These are phyloP conservation scores for Nomada goodeniana DNA, from an alignment of 2,888 invertebrate species.

Conservation along the genomic window DNA sequence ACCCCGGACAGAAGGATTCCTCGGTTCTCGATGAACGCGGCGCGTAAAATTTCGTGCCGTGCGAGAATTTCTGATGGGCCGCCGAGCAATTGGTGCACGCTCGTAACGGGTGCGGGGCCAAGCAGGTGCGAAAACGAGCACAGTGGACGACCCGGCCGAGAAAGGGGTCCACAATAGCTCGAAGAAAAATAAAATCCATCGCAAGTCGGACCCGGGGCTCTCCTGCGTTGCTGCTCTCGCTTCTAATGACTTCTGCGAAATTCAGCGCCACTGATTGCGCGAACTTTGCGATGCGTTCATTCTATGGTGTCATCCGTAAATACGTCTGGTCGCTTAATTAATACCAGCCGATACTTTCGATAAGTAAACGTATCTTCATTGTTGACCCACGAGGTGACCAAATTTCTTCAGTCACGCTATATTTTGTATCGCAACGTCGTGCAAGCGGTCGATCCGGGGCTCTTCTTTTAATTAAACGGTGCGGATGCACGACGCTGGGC, in stretches of 20 bases:
- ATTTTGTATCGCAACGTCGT: not conserved
- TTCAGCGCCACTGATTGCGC: too few species aligned
- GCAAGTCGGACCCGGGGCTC: not conserved
- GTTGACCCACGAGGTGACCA: not conserved
- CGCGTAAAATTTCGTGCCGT: not conserved
- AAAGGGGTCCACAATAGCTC: slow-evolving; percentile 12
- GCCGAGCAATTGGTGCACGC: not conserved
- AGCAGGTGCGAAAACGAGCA: slow-evolving; percentile 37
- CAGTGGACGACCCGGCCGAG: not conserved
- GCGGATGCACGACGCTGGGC: slow-evolving; percentile 26
- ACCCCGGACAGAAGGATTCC: not conserved
- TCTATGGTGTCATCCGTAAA: too few species aligned
- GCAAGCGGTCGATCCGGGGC: not conserved
- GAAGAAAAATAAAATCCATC: slow-evolving; percentile 19
- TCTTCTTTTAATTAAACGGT: not conserved
- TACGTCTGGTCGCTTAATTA: too few species aligned
- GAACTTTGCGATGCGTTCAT: too few species aligned
- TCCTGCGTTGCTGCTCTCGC: not conserved
- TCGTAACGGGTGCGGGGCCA: not conserved
- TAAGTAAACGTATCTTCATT: too few species aligned
- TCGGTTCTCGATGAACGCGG: not conserved
- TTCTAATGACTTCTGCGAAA: too few species aligned
- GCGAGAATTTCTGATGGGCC: not conserved
- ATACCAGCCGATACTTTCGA: too few species aligned
- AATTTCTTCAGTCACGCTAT: not conserved